Base-by-base conservation (phyloP, 2,888 invertebrate genomes). In the Sinohyriopsis cumingii region DNA sequence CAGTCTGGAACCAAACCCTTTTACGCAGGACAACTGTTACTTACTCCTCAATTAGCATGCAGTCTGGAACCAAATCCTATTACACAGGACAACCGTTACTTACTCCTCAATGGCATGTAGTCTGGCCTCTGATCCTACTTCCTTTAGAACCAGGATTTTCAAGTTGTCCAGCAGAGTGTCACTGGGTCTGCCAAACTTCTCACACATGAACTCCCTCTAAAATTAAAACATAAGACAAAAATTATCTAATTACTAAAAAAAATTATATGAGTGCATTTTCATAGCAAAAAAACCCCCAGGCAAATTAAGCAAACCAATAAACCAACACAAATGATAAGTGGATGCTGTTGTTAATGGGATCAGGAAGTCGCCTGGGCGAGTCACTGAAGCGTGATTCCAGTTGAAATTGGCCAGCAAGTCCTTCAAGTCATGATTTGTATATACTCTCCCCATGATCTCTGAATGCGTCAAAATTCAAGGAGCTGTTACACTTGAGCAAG, bases 151-250 rank as follows among this genome's bases (percentile, higher is more conserved):
- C 76, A 95, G 93, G 56, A 94, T 94, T 88, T 95, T 95, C 53
- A 99, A 91, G 88, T 98, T 97, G 88, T 97, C 98, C 84, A 95
- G 95, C 91, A 99, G 95, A 79, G 98, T 96, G 83, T 96, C 95
- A 5, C 93, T 92, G 62, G 86, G 82, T 73, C 86, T 84, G 45
- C 97, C 97, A 70, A 98, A 91, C 61, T 97, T 91, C 83, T 94
- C 94, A 85, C 96, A 96, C 59, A 98, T 93, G 68, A 98, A 92
- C 88, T 95, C 94, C 83, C 95, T 94, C 95, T 95, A 89, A 12
- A 91, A 78, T 62, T 63, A 45, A 72, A 59, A 70, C 25, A 60
- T 56, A 65, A 57, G n/a, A 68, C 56, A 5, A 28, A 20, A n/a
- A 28, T 20, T 3, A 22, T 25, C 5, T 15, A 33, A 45, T 6